Evolutionary conservation across 2,113 vertebrate genomes (phyloP), one percentile per base, ranked within the genome.

Genomic region (Pholis gunnellus): DNA sequence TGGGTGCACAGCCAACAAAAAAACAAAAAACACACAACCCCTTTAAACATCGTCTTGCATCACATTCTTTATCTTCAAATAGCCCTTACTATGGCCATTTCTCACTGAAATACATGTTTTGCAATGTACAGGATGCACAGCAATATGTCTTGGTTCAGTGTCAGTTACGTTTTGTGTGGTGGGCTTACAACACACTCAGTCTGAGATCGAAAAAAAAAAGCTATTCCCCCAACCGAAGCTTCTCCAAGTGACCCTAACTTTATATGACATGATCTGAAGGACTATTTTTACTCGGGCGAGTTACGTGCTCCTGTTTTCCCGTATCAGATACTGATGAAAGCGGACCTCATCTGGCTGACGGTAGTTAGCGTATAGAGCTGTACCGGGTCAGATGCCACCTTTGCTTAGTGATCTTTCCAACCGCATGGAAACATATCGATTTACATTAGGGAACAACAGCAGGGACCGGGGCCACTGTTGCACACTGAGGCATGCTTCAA

Each of bases 381-480:
- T 82, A 91, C 86, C 79, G 73, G 90, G 91, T 92, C 92, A 92
- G 83, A 92, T 92, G 91, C 90, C 91, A 89, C 86, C 91, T 94
- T 92, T 87, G 88, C 79, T 92, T 87, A 85, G 85, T 74, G 75
- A 92, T 91, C 86, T 93, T 92, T 92, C 90, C 92, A 90, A 82
- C 91, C 85, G 40, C 90, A 89, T 87, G 91, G 85, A 90, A 90
- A 91, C 92, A 84, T 92, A 94, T 94, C 84, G 86, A 93, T 92
- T 92, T 92, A 89, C 89, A 87, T 90, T 76, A 80, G 89, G 67
- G 69, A 88, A 85, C 90, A 88, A 82, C 90, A 83, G 90, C 88
- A 65, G 88, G 76, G 72, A 27, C 38, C 3, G 34, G 34, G 76
- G 75, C 36, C 67, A 20, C 68, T 25, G 86, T 22, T 70, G 90